Evolutionary conservation across 2,888 invertebrate genomes (phyloP).

Genomic region (Zele albiditarsus): DNA sequence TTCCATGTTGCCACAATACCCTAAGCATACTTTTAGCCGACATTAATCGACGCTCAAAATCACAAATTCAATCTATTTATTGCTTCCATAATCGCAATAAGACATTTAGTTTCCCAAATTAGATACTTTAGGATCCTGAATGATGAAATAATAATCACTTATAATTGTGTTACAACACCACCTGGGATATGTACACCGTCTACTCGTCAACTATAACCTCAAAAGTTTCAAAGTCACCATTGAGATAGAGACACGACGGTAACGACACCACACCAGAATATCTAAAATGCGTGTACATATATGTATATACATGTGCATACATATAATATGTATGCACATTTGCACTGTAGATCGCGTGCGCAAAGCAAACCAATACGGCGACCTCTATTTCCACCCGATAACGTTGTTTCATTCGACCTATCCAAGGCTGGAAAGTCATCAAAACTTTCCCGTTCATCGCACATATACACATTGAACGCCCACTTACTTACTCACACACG

Average conservation of each 20-base stretch:
- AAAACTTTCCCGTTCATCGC: neutral
- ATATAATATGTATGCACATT: neutral
- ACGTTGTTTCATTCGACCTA: neutral
- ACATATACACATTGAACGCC: neutral
- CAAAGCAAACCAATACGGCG: neutral
- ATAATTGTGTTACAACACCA: slow-evolving; percentile 37
- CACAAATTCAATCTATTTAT: slow-evolving; percentile 15
- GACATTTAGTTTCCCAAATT: slow-evolving; percentile 2
- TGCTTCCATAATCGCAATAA: slow-evolving; percentile 17
- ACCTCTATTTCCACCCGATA: slow-evolving; percentile 28
- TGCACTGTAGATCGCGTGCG: neutral
- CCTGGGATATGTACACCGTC: slow-evolving; percentile 36
- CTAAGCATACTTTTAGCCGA: slow-evolving; percentile 62
- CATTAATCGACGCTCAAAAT: slow-evolving; percentile 57
- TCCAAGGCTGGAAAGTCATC: neutral
- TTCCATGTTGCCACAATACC: slow-evolving; percentile 66
- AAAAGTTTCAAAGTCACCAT: slow-evolving; percentile 58
- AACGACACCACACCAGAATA: slow-evolving; percentile 27
- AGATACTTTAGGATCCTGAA: neutral
- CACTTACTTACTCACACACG: neutral
- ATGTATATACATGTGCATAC: neutral
- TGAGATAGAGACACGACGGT: slow-evolving; percentile 32
- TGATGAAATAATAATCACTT: slow-evolving; percentile 11
- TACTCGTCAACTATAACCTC: slow-evolving; percentile 57
- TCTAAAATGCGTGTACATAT: neutral